Evolutionary conservation across 1,140 invertebrate genomes (phyloP), one percentile per base, ranked within the genome.

Genomic region (Euglossa dilemma): DNA sequence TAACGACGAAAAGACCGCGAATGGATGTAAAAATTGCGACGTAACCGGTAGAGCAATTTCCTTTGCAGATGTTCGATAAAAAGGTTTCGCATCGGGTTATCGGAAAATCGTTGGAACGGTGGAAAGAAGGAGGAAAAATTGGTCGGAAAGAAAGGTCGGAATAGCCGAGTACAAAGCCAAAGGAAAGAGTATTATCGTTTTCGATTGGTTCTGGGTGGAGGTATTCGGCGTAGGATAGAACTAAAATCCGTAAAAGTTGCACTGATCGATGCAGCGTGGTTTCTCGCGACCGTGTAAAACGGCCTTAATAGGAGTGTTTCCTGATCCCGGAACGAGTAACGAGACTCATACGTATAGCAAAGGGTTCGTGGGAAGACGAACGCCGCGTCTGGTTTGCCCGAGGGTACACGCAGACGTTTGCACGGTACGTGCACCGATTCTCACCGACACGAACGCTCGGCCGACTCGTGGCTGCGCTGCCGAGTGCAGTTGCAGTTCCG

Each of bases 241-340:
- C 45, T 20, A 67, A 72, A 80, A 20, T 59, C 61, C 11, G 47
- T 54, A 14, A 12, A 20, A 45, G 20, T 20, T 28, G 14, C n/a
- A 14, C 0, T 52, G 14, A 23, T 18, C 56, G 36, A 8, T 7
- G 25, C 9, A 52, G 20, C 12, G 61, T 45, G 74, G 28, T 47
- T 69, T 86, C 70, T 25, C 85, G 85, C 23, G 52, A 67, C 23
- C 85, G 85, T 80, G 85, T 87, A 87, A 87, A 87, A 87, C 82
- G 82, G 86, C 86, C 85, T 87, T 87, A 87, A 87, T 87, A 86
- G 86, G 86, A 87, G 86, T 87, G 86, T 87, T 87, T 87, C 73
- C 86, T 87, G 87, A 87, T 88, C 87, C 87, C 87, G 87, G 87
- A 88, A 88, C 87, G 86, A 85, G 78, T 87, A 88, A 88, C 87